A percentile compares a stretch with the other conserved stretches of the same genome.
These are phyloP conservation scores for Pungitius pungitius DNA, from an alignment of 2,113 vertebrate genomes.

Conservation along the genomic window DNA sequence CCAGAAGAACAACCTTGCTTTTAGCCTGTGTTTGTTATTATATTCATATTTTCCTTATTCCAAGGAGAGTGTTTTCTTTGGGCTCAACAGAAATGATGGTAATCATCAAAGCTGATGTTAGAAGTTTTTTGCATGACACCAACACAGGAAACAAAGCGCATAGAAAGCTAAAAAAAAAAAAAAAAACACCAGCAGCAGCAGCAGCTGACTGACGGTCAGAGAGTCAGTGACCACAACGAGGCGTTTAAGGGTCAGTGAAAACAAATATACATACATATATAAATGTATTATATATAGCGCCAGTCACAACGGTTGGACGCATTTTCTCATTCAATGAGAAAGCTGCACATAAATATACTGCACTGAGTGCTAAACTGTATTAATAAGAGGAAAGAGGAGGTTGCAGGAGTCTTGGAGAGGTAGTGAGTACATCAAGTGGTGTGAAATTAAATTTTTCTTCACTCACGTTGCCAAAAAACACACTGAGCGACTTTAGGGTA, in stretches of 20 bases:
- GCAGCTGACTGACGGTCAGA: constrained; percentile 14
- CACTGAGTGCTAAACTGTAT: too few species aligned
- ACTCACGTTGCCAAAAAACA: not conserved
- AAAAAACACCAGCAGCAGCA: too few species aligned
- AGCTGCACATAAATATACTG: too few species aligned
- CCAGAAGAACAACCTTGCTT: too few species aligned
- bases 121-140: not conserved
- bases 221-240: constrained; percentile 3
- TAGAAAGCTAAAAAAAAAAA: constrained; percentile 26
- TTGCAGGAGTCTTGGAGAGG: not conserved
- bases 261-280: too few species aligned
- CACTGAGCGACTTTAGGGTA: not conserved
- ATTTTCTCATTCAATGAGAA: too few species aligned
- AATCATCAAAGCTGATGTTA: not conserved
- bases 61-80: not conserved
- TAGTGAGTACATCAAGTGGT: not conserved
- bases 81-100: not conserved
- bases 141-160: constrained; percentile 13
- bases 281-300: too few species aligned
- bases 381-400: not conserved
- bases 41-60: too few species aligned
- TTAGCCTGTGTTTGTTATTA: too few species aligned
- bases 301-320: too few species aligned
- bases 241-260: not conserved
- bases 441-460: not conserved